These are phyloP conservation scores for Perca fluviatilis DNA, from an alignment of 2,113 vertebrate genomes.

Conservation along the genomic window DNA sequence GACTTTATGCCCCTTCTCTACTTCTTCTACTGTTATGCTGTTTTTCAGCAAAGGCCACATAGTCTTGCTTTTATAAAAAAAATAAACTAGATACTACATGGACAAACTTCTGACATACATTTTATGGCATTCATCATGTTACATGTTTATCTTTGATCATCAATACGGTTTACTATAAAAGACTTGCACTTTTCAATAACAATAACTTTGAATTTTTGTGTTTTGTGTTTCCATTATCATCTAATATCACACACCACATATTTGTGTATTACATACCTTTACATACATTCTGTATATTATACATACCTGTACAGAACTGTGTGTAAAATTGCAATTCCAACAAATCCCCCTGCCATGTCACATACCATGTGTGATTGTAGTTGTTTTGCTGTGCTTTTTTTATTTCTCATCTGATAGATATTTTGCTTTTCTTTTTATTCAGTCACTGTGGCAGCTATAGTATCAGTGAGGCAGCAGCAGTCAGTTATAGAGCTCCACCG, in stretches of 20 bases:
- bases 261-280: neutral
- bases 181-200: neutral
- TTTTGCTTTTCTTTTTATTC: neutral
- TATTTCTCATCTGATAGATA: neutral
- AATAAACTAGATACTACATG: no score
- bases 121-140: neutral
- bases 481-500: constrained; percentile 41
- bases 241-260: neutral
- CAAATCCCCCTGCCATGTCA: neutral
- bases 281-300: neutral
- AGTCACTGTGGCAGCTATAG: neutral
- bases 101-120: neutral
- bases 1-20: neutral
- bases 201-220: neutral
- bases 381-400: neutral
- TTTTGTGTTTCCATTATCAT: neutral
- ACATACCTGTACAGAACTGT: neutral
- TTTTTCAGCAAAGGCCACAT: neutral
- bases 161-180: neutral
- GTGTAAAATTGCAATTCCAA: neutral
- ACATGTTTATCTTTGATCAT: neutral
- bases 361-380: neutral
- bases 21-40: neutral
- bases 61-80: no score
- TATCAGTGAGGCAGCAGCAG: neutral